Evolutionary conservation across 2,113 vertebrate species (phyloP), one percentile per base, ranked within the genome.

Genomic region (Chlamydotis undulata): DNA sequence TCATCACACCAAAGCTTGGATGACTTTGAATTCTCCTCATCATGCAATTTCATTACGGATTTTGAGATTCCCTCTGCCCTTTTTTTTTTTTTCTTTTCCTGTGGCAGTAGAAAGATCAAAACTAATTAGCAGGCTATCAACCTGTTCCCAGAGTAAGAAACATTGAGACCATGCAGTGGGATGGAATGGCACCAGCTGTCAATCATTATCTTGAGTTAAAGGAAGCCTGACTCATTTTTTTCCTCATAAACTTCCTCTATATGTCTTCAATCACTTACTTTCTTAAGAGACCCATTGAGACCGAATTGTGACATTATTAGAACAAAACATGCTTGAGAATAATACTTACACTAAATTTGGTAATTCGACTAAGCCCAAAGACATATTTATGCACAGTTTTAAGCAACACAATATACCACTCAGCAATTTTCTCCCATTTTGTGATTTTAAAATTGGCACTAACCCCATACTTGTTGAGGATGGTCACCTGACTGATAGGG

Each of bases 201-300:
- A 43, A 15, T 43, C 41, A 43, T 43, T 43, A 43, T 43, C 41
- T 43, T 43, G 41, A 43, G 41, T 43, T 41, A 64, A 77, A 87
- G 33, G 45, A 69, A 87, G 53, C 17, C 11, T 12, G 25, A 65
- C 29, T 24, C 19, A 68, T 15, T 49, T 47, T 33, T 43, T 19
- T 8, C 22, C 0, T 1, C 22, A 53, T 80, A n/a, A 21, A 45
- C 23, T 37, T 63, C 19, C 8, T 50, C 28, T n/a, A 0, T 7
- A 56, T 41, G 75, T 56, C 35, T 78, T 77, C 41, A 65, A 56
- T 52, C 18, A 64, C 24, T 83, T 28, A 28, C 28, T 68, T 41
- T 43, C 41, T 43, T 43, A 70, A 56, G 47, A 24, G 29, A 91
- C 23, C 25, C 9, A 22, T 28, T 69, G 84, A 81, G 26, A 84